A percentile compares a stretch with the other conserved stretches of the same genome.
phyloP scores from a whole-genome alignment of 2,113 vertebrate genomes.

The Triplophysa siluroides region DNA sequence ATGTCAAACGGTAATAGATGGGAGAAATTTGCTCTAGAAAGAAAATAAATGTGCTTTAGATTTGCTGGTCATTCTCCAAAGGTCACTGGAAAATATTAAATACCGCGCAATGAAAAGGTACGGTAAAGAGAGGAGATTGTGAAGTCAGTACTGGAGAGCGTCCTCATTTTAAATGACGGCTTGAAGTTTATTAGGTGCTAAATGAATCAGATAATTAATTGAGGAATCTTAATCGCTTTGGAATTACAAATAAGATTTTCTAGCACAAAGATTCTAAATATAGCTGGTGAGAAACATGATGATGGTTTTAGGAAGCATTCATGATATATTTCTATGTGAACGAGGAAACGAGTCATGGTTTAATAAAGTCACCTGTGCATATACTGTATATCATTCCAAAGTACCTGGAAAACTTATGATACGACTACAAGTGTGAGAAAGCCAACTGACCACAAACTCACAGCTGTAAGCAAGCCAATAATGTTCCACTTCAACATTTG shows the following conservation, averaged over 20 bases:
- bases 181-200: constrained; percentile 51
- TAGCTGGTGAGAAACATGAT: neutral
- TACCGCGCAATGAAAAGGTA: constrained; percentile 25
- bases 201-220: constrained; percentile 54
- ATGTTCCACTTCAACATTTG: neutral
- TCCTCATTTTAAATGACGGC: constrained; percentile 36
- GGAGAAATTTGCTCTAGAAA: constrained; percentile 45
- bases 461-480: neutral
- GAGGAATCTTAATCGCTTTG: constrained; percentile 42
- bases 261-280: constrained; percentile 13
- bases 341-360: too few relatives aligned
- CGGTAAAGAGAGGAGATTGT: constrained; percentile 34
- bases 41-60: constrained; percentile 49
- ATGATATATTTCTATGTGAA: neutral
- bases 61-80: constrained; percentile 56
- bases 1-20: constrained; percentile 60
- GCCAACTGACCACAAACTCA: too few relatives aligned
- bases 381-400: too few relatives aligned
- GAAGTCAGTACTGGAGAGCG: constrained; percentile 36
- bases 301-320: neutral
- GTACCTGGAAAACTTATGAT: too few relatives aligned
- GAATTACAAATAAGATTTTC: constrained; percentile 44
- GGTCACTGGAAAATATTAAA: constrained; percentile 51
- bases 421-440: too few relatives aligned
- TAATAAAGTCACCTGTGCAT: too few relatives aligned